These are phyloP conservation scores for Tetropium fuscum DNA, from an alignment of 2,888 invertebrate species.

Conservation along the genomic window DNA sequence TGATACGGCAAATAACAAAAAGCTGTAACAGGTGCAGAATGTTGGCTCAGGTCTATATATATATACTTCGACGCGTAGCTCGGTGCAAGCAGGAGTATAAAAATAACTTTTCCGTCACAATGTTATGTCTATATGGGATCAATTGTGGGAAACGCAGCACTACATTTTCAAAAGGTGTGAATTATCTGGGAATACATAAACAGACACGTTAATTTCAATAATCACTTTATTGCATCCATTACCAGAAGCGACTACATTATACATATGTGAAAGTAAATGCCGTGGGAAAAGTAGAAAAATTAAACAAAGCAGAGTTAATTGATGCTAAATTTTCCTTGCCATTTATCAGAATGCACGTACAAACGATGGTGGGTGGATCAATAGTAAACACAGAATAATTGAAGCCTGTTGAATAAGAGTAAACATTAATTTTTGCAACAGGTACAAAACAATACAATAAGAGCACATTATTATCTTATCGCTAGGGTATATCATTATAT, in stretches of 20 bases:
- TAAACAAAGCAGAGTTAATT: neutral
- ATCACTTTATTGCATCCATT: neutral
- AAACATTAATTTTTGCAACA: slow-evolving; percentile 4
- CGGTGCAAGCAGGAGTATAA: slow-evolving; percentile 37
- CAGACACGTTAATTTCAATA: too few species aligned
- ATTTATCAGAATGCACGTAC: slow-evolving; percentile 1
- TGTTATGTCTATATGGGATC: slow-evolving; percentile 58
- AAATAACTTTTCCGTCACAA: slow-evolving; percentile 57
- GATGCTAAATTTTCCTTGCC: slow-evolving; percentile 8
- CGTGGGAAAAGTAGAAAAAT: neutral
- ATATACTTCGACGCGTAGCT: slow-evolving; percentile 37
- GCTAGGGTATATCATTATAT: too few species aligned
- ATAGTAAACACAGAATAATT: neutral
- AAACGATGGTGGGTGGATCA: neutral
- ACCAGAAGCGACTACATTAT: neutral
- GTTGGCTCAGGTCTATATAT: slow-evolving; percentile 43
- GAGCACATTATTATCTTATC: too few species aligned
- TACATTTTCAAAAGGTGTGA: slow-evolving; percentile 12
- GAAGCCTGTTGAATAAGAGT: neutral
- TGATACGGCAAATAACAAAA: slow-evolving; percentile 12
- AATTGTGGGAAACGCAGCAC: slow-evolving; percentile 37
- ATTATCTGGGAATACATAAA: too few species aligned
- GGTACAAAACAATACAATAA: neutral
- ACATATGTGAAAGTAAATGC: neutral
- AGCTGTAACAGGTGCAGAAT: slow-evolving; percentile 38